Evolutionary conservation across 2,797 vertebrate genomes (phyloP), one percentile per base, ranked within the genome.

Genomic region (Acanthopagrus latus): DNA sequence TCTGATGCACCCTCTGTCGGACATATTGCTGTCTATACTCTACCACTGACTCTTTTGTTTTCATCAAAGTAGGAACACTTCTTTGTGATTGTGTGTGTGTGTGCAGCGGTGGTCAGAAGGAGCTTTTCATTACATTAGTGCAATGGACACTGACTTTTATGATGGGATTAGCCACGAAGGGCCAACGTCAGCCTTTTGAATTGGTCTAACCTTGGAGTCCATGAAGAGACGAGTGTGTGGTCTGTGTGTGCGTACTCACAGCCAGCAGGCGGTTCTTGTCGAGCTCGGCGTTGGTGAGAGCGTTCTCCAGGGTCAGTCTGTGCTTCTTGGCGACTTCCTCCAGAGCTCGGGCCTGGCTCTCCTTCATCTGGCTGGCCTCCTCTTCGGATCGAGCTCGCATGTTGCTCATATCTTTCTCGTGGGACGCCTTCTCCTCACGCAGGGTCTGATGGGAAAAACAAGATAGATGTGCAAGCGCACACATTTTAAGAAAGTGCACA

Each of bases 291-390:
- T 67, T 95, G 86, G 77, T 96, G 56, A 98, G 96, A 0, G 88
- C 90, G 80, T 94, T 96, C 87, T 99, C 98, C 78, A 99, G 95
- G 65, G 94, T 95, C 76, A 94, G 85, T 59, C 97, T 92, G 92
- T 99, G 97, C 79, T 99, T 98, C 93, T 96, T 97, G 64, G 96
- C 88, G 73, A 99, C 89, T 46, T 99, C 98, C 83, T 99, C 97
- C 85, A 99, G 91, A 8, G 95, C 95, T 64, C 97, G 96, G 23
- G 95, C 94, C 94, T 98, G 97, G 81, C 95, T 90, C 74, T 99
- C 97, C 76, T 97, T 98, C 94, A 97, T 93, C 75, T 97, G 96
- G 60, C 91, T 90, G 57, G 95, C 88, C 74, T 99, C 98, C n/a
- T 97, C 97, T 88, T 99, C 97, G 71, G 96, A 93, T 44, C 94